Conservation (phyloP, 1,140 invertebrate genomes). For the Bombyx mori region ASM3026992v2 NC_085115.1:12598501-12599000, state of each 20-base stretch:
- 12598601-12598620: conserved; percentile 16
- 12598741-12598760: too few relatives aligned
- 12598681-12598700: neutral
- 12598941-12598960: neutral
- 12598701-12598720: too few relatives aligned
- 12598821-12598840: too few relatives aligned
- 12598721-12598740: too few relatives aligned
- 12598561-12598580: conserved; percentile 38
- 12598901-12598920: neutral
- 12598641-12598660: conserved; percentile 21
- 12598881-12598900: neutral
- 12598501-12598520: conserved; percentile 8
- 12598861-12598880: conserved; percentile 2
- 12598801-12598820: too few relatives aligned
- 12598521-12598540: conserved; percentile 21
- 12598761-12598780: too few relatives aligned
- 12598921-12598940: neutral
- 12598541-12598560: conserved; percentile 15
- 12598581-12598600: conserved; percentile 27
- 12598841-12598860: neutral
- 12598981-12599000: conserved; percentile 7
- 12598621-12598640: conserved; percentile 7
- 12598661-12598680: conserved; percentile 11
- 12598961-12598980: neutral
- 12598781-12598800: too few relatives aligned